phyloP scores from a whole-genome alignment of 2,113 vertebrate species.

The Orthonyx spaldingii region DNA sequence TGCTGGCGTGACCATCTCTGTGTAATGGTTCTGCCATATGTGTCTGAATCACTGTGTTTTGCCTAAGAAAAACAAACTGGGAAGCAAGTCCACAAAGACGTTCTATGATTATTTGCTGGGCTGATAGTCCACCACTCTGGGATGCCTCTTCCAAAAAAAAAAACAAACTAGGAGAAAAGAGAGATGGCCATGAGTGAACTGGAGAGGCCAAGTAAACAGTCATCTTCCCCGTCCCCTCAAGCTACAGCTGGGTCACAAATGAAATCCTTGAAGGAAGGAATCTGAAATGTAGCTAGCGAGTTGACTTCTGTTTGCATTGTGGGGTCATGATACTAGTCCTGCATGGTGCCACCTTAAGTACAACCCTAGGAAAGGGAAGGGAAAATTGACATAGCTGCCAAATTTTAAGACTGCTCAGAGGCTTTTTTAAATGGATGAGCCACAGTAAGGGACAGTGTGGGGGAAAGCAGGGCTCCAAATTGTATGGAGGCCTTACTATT shows the following conservation, averaged over 20 bases:
- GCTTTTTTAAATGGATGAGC: neutral
- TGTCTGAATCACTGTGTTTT: neutral
- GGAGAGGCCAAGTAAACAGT: neutral
- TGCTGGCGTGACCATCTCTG: neutral
- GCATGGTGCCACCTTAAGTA: neutral
- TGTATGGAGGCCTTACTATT: neutral
- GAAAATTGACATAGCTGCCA: neutral
- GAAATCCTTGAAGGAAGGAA: neutral
- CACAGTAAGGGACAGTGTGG: neutral
- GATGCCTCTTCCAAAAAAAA: neutral
- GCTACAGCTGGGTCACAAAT: neutral
- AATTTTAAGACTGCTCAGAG: neutral
- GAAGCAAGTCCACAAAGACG: neutral
- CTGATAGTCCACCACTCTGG: neutral
- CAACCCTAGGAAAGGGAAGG: neutral
- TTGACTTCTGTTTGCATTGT: neutral
- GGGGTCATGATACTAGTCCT: neutral
- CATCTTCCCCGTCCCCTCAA: neutral
- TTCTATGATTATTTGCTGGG: neutral
- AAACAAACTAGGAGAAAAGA: neutral
- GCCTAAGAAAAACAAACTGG: neutral
- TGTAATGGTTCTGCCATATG: neutral
- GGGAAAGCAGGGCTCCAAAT: neutral
- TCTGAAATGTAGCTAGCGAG: neutral
- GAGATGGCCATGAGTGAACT: neutral